Conservation (phyloP, 2,888 invertebrate species). For the Rhopalosiphum nymphaeae region DNA sequence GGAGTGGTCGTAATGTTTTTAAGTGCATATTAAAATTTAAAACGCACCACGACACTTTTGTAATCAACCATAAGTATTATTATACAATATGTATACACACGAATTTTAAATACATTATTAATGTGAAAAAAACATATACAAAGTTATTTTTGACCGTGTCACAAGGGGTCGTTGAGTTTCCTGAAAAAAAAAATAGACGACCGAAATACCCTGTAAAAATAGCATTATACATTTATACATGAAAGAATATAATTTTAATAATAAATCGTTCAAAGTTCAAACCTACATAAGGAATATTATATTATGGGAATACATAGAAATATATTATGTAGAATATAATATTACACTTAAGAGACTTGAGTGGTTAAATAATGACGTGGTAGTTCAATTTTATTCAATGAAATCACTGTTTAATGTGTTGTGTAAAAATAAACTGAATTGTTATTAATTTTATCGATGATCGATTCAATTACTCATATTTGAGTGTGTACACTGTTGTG, state of each 20-base stretch:
- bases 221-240: no score
- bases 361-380: not conserved
- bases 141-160: not conserved
- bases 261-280: not conserved
- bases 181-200: not conserved
- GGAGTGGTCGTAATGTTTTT: not conserved
- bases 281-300: not conserved
- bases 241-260: not conserved
- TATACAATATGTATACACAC: not conserved
- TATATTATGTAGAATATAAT: not conserved
- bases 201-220: not conserved
- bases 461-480: not conserved
- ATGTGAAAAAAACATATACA: not conserved
- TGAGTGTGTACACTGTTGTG: not conserved
- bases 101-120: not conserved
- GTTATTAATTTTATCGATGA: not conserved
- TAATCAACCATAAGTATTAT: not conserved
- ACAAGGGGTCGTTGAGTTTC: not conserved
- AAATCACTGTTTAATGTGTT: not conserved
- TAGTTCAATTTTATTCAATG: not conserved
- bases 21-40: not conserved
- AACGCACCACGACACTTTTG: not conserved
- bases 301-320: not conserved
- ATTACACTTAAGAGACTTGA: not conserved
- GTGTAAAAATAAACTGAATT: not conserved